Conservation (phyloP, 30 jellyfish, hydroid and myxozoan species). For the Calvadosia cruxmelitensis region DNA sequence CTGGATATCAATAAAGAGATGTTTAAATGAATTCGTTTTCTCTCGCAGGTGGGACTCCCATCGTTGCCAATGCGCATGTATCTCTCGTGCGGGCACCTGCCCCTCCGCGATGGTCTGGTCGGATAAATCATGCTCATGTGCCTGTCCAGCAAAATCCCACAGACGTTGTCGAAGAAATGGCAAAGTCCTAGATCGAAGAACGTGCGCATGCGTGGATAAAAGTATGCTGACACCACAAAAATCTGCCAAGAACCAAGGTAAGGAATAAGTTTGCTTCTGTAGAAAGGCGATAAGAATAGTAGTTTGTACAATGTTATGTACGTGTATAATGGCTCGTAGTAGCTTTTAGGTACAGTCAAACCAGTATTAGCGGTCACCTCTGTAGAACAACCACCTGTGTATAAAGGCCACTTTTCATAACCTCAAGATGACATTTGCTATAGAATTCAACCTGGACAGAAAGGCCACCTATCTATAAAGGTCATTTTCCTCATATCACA, state of each 20-base stretch:
- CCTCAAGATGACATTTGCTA: no score
- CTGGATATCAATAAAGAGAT: no score
- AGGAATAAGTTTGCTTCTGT: background rate
- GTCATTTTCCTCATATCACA: no score
- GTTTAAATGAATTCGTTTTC: no score
- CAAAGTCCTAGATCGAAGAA: conserved; percentile 7
- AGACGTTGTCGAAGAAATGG: background rate
- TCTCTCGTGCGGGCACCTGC: conserved; percentile 4
- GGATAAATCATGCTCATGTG: conserved; percentile 1
- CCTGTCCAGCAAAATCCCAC: background rate
- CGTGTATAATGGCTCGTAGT: no score
- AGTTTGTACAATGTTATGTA: background rate
- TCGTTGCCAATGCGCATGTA: conserved; percentile 3
- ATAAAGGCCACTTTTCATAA: no score
- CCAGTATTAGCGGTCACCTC: no score
- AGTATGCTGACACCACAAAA: background rate
- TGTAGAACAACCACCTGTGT: no score
- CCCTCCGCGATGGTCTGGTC: background rate
- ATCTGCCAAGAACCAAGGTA: background rate
- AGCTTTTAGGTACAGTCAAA: no score
- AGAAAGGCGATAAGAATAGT: background rate
- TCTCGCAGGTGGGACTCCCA: conserved; percentile 2
- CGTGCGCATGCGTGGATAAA: background rate
- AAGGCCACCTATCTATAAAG: no score
- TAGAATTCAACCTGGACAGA: no score